A percentile compares a stretch with the other conserved stretches of the same genome.
phyloP scores from a whole-genome alignment of 1,140 invertebrate genomes.

The Drosophila chauvacae region DNA sequence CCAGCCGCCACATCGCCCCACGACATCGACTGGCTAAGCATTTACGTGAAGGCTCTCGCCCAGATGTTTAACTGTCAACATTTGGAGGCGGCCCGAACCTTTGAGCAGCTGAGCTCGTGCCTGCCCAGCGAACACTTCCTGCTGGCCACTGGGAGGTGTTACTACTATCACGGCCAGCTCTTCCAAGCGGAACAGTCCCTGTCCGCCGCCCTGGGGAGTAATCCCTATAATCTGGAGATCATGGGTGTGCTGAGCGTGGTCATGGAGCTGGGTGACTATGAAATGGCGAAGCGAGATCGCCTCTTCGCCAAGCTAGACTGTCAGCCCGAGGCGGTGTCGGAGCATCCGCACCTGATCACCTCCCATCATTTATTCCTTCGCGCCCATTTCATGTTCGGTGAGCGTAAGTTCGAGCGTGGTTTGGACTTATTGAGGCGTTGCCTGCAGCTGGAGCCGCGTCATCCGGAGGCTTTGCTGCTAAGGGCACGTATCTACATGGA shows the following conservation, averaged over 20 bases:
- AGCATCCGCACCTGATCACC: slow-evolving; percentile 87
- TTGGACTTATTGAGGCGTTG: slow-evolving; percentile 87
- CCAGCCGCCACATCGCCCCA: slow-evolving; percentile 80
- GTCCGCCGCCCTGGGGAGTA: slow-evolving; percentile 85
- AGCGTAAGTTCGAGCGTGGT: slow-evolving; percentile 86
- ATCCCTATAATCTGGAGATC: slow-evolving; percentile 86
- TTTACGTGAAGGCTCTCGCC: slow-evolving; percentile 89
- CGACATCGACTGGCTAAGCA: slow-evolving; percentile 87
- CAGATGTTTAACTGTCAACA: slow-evolving; percentile 88
- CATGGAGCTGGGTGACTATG: slow-evolving; percentile 80
- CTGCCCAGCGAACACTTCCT: slow-evolving; percentile 89
- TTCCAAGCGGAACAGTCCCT: slow-evolving; percentile 85
- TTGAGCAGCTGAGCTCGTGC: slow-evolving; percentile 87
- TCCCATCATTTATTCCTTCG: slow-evolving; percentile 85
- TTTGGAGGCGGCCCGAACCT: slow-evolving; percentile 87
- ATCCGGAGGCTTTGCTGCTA: slow-evolving; percentile 89
- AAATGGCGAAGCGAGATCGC: slow-evolving; percentile 85
- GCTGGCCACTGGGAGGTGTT: slow-evolving; percentile 88
- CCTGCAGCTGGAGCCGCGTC: slow-evolving; percentile 85
- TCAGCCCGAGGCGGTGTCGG: slow-evolving; percentile 58
- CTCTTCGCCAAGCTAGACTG: slow-evolving; percentile 83
- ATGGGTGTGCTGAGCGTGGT: slow-evolving; percentile 85
- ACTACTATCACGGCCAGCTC: slow-evolving; percentile 87
- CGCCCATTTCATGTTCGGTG: slow-evolving; percentile 87
- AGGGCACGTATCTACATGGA: slow-evolving; percentile 89